phyloP scores from a whole-genome alignment of 2,888 invertebrate genomes.

The Aphelenchoides bicaudatus region DNA sequence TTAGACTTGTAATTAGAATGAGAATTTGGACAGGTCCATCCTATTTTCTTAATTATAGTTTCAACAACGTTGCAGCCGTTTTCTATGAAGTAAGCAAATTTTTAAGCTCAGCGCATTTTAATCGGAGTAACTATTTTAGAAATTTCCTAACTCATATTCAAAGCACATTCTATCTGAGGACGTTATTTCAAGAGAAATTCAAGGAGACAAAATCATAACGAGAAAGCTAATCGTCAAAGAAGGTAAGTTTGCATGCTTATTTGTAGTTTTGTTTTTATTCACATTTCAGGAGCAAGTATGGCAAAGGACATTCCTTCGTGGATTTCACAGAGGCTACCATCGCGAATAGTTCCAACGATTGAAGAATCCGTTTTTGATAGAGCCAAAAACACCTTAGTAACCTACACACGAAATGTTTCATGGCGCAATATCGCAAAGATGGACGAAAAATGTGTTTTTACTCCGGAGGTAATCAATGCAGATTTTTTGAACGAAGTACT shows the following conservation, averaged over 20 bases:
- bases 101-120: too few relatives aligned
- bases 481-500: neutral
- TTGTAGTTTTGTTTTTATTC: slow-evolving; percentile 6
- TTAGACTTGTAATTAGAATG: too few relatives aligned
- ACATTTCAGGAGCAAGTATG: slow-evolving; percentile 50
- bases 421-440: slow-evolving; percentile 40
- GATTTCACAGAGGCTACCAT: slow-evolving; percentile 48
- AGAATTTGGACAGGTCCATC: slow-evolving; percentile 47
- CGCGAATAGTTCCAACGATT: slow-evolving; percentile 69
- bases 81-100: too few relatives aligned
- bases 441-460: slow-evolving; percentile 32
- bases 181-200: slow-evolving; percentile 76
- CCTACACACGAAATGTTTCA: slow-evolving; percentile 82
- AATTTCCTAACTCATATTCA: slow-evolving; percentile 55
- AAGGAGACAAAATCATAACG: slow-evolving; percentile 73
- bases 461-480: neutral
- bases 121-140: too few relatives aligned
- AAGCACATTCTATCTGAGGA: slow-evolving; percentile 90
- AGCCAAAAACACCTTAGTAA: slow-evolving; percentile 74
- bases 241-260: too few relatives aligned
- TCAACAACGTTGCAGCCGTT: slow-evolving; percentile 46
- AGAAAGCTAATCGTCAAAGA: slow-evolving; percentile 83
- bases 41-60: slow-evolving; percentile 48
- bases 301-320: slow-evolving; percentile 56
- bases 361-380: slow-evolving; percentile 77